A percentile compares a stretch with the other conserved stretches of the same genome.
Conservation (phyloP, 2,888 invertebrate species). For the Eurytoma californica region DNA sequence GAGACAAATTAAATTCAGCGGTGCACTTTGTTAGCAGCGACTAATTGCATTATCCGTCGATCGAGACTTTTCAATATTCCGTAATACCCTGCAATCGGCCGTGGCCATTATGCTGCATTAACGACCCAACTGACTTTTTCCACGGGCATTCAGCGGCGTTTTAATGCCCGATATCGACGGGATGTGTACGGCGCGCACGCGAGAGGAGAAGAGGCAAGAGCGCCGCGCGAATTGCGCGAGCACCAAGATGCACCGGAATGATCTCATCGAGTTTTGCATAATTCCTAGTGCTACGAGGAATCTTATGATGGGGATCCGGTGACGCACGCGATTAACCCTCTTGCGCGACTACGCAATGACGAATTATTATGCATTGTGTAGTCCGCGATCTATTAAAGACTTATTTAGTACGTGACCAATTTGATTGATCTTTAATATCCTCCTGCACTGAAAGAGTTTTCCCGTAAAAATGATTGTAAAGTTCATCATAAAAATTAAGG, state of each 20-base stretch:
- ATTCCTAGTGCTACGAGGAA: constrained; percentile 33
- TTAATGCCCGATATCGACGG: constrained; percentile 1
- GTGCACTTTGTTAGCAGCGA: too few relatives aligned
- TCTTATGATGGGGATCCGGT: not conserved
- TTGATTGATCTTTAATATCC: too few relatives aligned
- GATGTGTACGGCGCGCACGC: constrained; percentile 4
- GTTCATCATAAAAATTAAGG: too few relatives aligned
- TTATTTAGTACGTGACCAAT: too few relatives aligned
- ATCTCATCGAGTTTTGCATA: constrained; percentile 41
- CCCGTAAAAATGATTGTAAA: too few relatives aligned
- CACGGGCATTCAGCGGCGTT: not conserved
- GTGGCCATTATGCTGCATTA: constrained; percentile 13
- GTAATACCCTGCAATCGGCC: constrained; percentile 16
- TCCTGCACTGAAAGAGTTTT: too few relatives aligned
- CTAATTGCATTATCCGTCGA: too few relatives aligned
- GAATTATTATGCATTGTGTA: too few relatives aligned
- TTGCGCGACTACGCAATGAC: not conserved
- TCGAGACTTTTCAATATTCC: constrained; percentile 14
- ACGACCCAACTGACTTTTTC: not conserved
- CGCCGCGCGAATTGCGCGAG: not conserved
- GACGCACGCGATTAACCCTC: too few relatives aligned
- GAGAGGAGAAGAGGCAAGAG: not conserved
- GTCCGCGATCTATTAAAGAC: too few relatives aligned
- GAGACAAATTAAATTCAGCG: too few relatives aligned
- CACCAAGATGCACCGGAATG: constrained; percentile 8